Evolutionary conservation across 2,113 vertebrate species (phyloP), one percentile per base, ranked within the genome.

Genomic region (Herpetotheres cachinnans): DNA sequence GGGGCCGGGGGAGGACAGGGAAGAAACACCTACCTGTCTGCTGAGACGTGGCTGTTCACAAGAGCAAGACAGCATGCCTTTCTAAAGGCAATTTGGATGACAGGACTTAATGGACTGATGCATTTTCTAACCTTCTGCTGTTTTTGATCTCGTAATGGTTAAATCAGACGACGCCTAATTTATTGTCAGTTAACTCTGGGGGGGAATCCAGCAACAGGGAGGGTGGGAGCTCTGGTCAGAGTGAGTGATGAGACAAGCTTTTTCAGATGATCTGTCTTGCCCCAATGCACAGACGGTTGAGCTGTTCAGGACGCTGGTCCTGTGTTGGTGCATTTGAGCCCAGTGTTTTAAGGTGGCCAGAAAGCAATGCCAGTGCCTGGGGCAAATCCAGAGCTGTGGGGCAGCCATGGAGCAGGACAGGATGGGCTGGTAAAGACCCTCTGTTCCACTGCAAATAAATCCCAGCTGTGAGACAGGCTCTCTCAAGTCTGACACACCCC

Each of bases 41-140:
- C 13, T 3, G 20, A 30, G 56, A 22, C 0, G 1, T 7, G 34
- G 62, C 61, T 0, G 1, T 21, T 87, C 29, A 2, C n/a, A 24
- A 20, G 34, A 73, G 46, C 42, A 49, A 32, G 52, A 16, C 38
- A 30, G 3, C 3, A 2, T 11, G 6, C 32, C 36, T n/a, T 82
- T 40, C 59, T 32, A 10, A 36, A 20, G 26, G 61, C 12, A 7
- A 0, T 34, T 47, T 4, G 14, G 22, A 7, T 1, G 1, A 9
- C 11, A 11, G 52, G 17, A 36, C 21, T 66, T 54, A 36, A 50
- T 24, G 62, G 38, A 11, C 56, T 1, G 0, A n/a, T 15, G 29
- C 17, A 6, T 76, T 91, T 89, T 69, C 21, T 91, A 69, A 69
- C 54, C 40, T 73, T 25, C 44, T 86, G 32, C 50, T 79, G 0